Conservation (phyloP, 92 coral and sea anemone genomes). For the Desmophyllum pertusum region DNA sequence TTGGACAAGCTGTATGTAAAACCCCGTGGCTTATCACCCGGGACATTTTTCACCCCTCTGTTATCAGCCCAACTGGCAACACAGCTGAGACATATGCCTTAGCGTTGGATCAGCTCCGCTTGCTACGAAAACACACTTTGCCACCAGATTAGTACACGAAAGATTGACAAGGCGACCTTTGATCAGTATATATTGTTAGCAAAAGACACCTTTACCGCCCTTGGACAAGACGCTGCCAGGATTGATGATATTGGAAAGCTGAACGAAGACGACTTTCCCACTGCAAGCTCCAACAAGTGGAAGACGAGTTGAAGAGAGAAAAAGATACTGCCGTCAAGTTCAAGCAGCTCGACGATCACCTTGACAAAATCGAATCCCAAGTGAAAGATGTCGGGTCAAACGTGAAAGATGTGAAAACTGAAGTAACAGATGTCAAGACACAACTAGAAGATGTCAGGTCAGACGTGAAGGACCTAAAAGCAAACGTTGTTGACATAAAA, state of each 20-base stretch:
- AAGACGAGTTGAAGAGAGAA: conserved; percentile 6
- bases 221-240: not conserved
- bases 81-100: conserved; percentile 30
- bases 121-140: conserved; percentile 33
- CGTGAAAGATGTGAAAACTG: not conserved
- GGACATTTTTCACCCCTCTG: conserved; percentile 45
- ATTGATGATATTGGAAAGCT: conserved; percentile 28
- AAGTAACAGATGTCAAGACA: not conserved
- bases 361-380: not conserved
- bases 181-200: conserved; percentile 9
- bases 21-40: not conserved
- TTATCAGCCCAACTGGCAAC: conserved; percentile 18
- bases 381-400: not conserved
- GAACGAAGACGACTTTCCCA: conserved; percentile 38
- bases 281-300: conserved; percentile 28
- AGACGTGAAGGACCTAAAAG: not conserved
- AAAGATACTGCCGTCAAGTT: not conserved
- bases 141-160: conserved; percentile 33
- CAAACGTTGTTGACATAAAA: not conserved
- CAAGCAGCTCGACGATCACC: not conserved
- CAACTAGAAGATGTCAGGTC: not conserved
- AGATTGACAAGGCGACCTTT: conserved; percentile 34
- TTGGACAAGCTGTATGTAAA: not conserved
- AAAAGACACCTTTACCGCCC: conserved; percentile 40
- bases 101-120: conserved; percentile 50